phyloP scores from a whole-genome alignment of 2,113 vertebrate genomes.

The Triplophysa dalaica region DNA sequence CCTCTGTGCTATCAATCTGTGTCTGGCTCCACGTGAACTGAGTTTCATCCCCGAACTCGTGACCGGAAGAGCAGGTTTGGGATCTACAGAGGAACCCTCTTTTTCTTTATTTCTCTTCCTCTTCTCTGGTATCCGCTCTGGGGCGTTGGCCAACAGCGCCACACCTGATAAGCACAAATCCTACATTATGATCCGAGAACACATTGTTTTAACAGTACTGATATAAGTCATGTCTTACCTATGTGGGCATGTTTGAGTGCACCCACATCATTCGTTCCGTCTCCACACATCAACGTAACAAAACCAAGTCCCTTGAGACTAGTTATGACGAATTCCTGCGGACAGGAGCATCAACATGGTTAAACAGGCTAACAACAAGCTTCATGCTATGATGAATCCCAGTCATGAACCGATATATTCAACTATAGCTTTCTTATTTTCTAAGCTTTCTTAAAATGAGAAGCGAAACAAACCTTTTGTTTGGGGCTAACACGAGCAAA shows the following conservation, averaged over 20 bases:
- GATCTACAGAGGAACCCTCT: slow-evolving; percentile 65
- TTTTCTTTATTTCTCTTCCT: slow-evolving; percentile 75
- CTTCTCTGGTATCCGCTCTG: slow-evolving; percentile 83
- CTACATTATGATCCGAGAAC: neutral
- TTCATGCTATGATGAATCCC: neutral
- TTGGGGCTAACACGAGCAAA: slow-evolving; percentile 80
- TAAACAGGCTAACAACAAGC: neutral
- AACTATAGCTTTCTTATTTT: no score
- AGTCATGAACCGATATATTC: no score
- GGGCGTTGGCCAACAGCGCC: slow-evolving; percentile 89
- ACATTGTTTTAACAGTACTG: neutral
- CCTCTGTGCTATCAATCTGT: slow-evolving; percentile 78
- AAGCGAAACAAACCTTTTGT: slow-evolving; percentile 69
- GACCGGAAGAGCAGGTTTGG: slow-evolving; percentile 59
- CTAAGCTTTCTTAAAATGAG: neutral
- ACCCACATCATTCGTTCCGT: slow-evolving; percentile 95
- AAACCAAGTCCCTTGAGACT: slow-evolving; percentile 92
- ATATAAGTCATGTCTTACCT: slow-evolving; percentile 73
- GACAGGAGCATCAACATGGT: neutral
- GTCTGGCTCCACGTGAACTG: slow-evolving; percentile 80
- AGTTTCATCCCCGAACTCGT: slow-evolving; percentile 67
- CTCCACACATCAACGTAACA: slow-evolving; percentile 93
- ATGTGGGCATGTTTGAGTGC: slow-evolving; percentile 95
- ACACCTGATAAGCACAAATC: slow-evolving; percentile 75
- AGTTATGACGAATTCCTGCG: slow-evolving; percentile 93